Conservation (phyloP, 2,888 invertebrate genomes). For the Sesia apiformis region DNA sequence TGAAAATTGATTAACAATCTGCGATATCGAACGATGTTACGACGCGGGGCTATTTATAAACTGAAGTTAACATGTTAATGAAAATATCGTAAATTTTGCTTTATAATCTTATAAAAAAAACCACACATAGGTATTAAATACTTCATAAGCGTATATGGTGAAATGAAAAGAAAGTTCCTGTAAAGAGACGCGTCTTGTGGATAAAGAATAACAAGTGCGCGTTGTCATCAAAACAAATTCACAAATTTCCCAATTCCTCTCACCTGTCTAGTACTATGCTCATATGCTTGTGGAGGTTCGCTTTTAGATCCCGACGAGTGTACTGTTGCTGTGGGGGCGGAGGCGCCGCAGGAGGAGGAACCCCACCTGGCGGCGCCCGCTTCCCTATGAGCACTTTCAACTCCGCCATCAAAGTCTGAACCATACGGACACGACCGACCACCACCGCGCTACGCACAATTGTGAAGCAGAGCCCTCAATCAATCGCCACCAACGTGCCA, state of each 20-base stretch:
- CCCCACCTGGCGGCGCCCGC: conserved; percentile 53
- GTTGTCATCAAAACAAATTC: neutral
- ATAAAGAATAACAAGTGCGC: too few species aligned
- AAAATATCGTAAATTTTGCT: too few species aligned
- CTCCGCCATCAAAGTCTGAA: conserved; percentile 70
- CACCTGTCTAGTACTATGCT: conserved; percentile 71
- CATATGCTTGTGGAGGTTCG: conserved; percentile 70
- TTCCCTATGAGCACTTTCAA: conserved; percentile 70
- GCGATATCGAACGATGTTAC: conserved; percentile 9
- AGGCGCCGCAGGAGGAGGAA: conserved; percentile 27
- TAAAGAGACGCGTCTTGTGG: too few species aligned
- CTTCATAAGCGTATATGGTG: too few species aligned
- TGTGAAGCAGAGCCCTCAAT: conserved; percentile 50
- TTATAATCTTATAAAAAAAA: too few species aligned
- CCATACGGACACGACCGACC: conserved; percentile 66
- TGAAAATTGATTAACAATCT: conserved; percentile 18
- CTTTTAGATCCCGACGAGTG: conserved; percentile 62
- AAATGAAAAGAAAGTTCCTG: too few species aligned
- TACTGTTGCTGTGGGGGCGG: conserved; percentile 48
- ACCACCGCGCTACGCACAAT: conserved; percentile 49
- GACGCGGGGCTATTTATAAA: neutral
- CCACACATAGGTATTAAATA: too few species aligned
- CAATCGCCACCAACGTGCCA: conserved; percentile 53
- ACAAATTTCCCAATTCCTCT: conserved; percentile 19
- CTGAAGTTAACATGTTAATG: too few species aligned